These are phyloP conservation scores for Lordiphosa fenestrarum DNA, from an alignment of 2,888 invertebrate genomes.

Conservation along the genomic window DNA sequence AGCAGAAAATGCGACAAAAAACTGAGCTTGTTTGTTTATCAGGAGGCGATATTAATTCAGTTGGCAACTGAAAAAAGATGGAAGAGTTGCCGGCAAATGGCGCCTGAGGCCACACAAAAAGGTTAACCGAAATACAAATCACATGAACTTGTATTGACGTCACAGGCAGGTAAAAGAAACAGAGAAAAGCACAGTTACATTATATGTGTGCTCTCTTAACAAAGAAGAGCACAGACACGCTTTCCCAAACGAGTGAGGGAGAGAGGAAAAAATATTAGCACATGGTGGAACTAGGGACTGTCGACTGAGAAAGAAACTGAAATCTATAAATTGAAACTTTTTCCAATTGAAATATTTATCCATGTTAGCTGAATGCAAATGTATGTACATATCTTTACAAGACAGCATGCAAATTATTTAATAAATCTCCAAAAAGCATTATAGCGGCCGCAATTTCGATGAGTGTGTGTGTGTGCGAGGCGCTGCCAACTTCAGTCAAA, in stretches of 20 bases:
- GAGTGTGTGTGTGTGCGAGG: slow-evolving; percentile 17
- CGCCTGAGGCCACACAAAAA: slow-evolving; percentile 43
- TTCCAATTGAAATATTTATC: no score
- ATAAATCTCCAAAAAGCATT: no score
- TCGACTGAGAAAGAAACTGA: no score
- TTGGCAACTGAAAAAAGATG: no score
- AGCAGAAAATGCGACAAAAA: background rate
- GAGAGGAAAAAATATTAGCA: slow-evolving; percentile 43
- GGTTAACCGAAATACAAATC: slow-evolving; percentile 42
- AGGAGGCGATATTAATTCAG: background rate
- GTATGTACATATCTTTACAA: no score
- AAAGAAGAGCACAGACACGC: background rate
- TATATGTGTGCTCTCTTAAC: background rate
- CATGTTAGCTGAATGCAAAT: no score
- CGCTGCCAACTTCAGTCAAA: slow-evolving; percentile 28
- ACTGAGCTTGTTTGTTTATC: background rate
- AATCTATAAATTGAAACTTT: no score
- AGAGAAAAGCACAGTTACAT: slow-evolving; percentile 6
- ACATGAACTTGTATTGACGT: slow-evolving; percentile 59
- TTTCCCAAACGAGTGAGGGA: slow-evolving; percentile 37
- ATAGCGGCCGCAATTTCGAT: background rate
- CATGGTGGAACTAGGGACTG: slow-evolving; percentile 32
- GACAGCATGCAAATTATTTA: no score
- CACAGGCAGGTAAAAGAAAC: slow-evolving; percentile 25
- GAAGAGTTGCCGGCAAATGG: slow-evolving; percentile 22